Conservation (phyloP, 2,888 invertebrate genomes). For the Corythucha ciliata region DNA sequence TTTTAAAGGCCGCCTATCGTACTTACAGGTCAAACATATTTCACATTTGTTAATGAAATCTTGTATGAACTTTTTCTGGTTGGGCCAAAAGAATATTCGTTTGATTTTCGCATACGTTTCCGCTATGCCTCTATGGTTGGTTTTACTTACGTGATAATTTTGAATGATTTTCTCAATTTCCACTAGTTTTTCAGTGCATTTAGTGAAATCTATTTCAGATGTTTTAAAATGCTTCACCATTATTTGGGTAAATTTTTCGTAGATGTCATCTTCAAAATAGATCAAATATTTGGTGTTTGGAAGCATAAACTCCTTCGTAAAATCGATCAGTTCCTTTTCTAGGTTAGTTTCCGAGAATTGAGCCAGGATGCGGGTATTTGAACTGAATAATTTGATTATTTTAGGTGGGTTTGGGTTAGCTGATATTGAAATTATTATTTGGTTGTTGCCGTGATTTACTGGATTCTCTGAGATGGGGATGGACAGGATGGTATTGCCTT, state of each 20-base stretch:
- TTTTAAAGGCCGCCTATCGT: slow-evolving; percentile 10
- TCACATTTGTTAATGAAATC: slow-evolving; percentile 33
- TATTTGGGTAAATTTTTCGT: slow-evolving; percentile 1
- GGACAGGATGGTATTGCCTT: slow-evolving; percentile 6
- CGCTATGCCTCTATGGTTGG: slow-evolving; percentile 11
- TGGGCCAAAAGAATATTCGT: slow-evolving; percentile 36
- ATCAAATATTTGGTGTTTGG: slow-evolving; percentile 14
- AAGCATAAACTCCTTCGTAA: slow-evolving; percentile 8
- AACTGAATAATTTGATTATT: not conserved
- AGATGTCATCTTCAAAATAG: slow-evolving; percentile 1
- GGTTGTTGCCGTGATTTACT: slow-evolving; percentile 9
- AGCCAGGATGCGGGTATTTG: slow-evolving; percentile 8
- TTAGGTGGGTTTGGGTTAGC: not conserved
- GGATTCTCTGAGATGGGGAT: slow-evolving; percentile 14
- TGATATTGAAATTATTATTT: slow-evolving; percentile 6
- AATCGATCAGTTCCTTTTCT: slow-evolving; percentile 11
- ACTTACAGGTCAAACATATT: slow-evolving; percentile 28
- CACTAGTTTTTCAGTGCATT: not conserved
- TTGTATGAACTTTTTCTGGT: slow-evolving; percentile 30
- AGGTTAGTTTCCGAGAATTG: not conserved
- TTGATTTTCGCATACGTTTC: slow-evolving; percentile 9
- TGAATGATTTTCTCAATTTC: not conserved
- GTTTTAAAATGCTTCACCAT: not conserved
- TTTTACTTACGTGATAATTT: slow-evolving; percentile 17
- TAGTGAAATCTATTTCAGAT: slow-evolving; percentile 4